Conservation (phyloP, 2,797 vertebrate genomes). For the Dermochelys coriacea region DNA sequence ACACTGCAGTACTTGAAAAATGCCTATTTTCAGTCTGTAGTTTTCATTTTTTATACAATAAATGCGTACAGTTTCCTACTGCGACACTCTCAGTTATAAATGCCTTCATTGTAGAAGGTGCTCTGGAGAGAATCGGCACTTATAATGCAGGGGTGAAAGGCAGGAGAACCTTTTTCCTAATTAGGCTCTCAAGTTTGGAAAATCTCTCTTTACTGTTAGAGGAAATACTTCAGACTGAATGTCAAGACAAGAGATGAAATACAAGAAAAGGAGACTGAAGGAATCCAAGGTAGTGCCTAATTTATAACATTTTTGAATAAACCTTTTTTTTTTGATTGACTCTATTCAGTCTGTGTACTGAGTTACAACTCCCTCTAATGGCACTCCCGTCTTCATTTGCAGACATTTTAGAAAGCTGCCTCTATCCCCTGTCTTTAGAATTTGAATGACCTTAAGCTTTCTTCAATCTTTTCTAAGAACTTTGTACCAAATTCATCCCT, state of each 20-base stretch:
- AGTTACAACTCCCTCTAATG: slow-evolving; percentile 61
- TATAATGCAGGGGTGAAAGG: slow-evolving; percentile 77
- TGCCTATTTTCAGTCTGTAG: slow-evolving; percentile 77
- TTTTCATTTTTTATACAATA: slow-evolving; percentile 80
- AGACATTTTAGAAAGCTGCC: slow-evolving; percentile 62
- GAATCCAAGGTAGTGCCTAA: slow-evolving; percentile 72
- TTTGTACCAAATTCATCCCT: slow-evolving; percentile 39
- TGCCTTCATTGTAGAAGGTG: slow-evolving; percentile 78
- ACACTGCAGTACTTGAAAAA: slow-evolving; percentile 74
- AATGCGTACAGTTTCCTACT: slow-evolving; percentile 72
- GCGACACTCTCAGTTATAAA: slow-evolving; percentile 78
- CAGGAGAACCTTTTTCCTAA: slow-evolving; percentile 80
- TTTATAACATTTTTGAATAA: slow-evolving; percentile 73
- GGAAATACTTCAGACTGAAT: slow-evolving; percentile 82
- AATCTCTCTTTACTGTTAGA: slow-evolving; percentile 75
- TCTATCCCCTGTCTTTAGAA: slow-evolving; percentile 47
- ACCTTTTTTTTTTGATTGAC: slow-evolving; percentile 69
- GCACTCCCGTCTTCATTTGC: slow-evolving; percentile 50
- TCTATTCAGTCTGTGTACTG: slow-evolving; percentile 66
- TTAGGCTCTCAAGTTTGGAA: slow-evolving; percentile 84
- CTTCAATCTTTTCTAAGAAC: slow-evolving; percentile 6
- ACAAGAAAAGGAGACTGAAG: slow-evolving; percentile 74
- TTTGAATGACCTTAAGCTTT: slow-evolving; percentile 41
- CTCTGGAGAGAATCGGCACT: slow-evolving; percentile 74
- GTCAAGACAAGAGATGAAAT: slow-evolving; percentile 77